Evolutionary conservation across 2,113 vertebrate species (phyloP), one percentile per base, ranked within the genome.

Genomic region (Micronisus gabar): DNA sequence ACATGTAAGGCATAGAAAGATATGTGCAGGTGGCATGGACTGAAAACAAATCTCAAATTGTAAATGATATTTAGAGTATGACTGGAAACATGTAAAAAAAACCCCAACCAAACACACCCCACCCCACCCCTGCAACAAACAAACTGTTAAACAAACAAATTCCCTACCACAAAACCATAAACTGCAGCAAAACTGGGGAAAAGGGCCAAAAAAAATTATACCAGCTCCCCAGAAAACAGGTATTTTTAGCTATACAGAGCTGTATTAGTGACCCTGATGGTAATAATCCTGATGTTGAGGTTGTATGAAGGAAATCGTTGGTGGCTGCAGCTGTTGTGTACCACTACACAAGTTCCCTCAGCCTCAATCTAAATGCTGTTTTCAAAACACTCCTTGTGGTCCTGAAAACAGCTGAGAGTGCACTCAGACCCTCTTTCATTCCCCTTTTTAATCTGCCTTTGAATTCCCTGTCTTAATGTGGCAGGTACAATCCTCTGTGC

Each of bases 1-100:
- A 97, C 72, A 68, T 65, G 47, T 78, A 89, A 88, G 96, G 98
- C 94, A 98, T 84, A 94, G 97, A 98, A 97, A 98, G 96, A 97
- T 96, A 86, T 19, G 80, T 86, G 70, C 61, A 97, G 95, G 27
- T 91, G 96, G 96, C 97, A 97, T 68, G 59, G 91, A 81, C 83
- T 82, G 90, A 74, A 88, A 96, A 97, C 75, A 63, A 90, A 47
- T 52, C 43, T 65, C 95, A 96, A 96, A 97, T 72, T 96, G 88
- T 93, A 93, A 97, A 93, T 93, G 65, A 86, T 96, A 92, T 96
- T 93, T 73, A 67, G 71, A 93, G 16, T 41, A 47, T 89, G 84
- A 95, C 61, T 96, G 66, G 26, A 82, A 81, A 72, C 90, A 72
- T 58, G 68, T 96, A 86, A 62, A 71, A 87, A 81, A 93, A 34